These are phyloP conservation scores for Hycleus cichorii DNA, from an alignment of 1,140 invertebrate species.

Conservation along the genomic window DNA sequence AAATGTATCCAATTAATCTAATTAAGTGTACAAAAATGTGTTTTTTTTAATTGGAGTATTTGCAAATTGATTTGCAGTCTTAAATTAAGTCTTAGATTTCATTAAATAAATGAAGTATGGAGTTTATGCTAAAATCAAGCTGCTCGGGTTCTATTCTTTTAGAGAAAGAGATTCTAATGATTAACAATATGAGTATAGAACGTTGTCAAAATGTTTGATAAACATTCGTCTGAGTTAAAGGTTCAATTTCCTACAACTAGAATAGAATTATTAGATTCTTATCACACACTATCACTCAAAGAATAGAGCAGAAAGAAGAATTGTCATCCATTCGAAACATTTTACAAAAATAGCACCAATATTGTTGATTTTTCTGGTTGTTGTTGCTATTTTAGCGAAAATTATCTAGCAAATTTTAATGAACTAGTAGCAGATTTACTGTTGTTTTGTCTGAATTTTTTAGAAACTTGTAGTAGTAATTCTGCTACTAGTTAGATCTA, in stretches of 20 bases:
- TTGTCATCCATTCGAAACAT: neutral
- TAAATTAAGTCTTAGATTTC: conserved; percentile 13
- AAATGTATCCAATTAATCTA: no score
- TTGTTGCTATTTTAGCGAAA: no score
- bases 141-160: neutral
- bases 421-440: conserved; percentile 28
- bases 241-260: neutral
- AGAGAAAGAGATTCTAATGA: no score
- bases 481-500: conserved; percentile 43
- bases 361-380: no score
- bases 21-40: no score
- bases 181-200: no score
- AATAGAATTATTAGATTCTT: conserved; percentile 9
- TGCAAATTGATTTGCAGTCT: conserved; percentile 8
- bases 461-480: conserved; percentile 41
- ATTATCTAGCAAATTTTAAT: neutral
- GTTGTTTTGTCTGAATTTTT: conserved; percentile 2
- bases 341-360: conserved; percentile 13
- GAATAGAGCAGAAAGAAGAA: neutral
- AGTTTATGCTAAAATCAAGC: no score
- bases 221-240: no score
- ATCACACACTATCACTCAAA: conserved; percentile 12
- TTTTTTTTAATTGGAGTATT: conserved; percentile 12
- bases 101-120: neutral
- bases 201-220: no score